phyloP scores from a whole-genome alignment of 2,797 vertebrate species.

The Onychomys arenicola region DNA sequence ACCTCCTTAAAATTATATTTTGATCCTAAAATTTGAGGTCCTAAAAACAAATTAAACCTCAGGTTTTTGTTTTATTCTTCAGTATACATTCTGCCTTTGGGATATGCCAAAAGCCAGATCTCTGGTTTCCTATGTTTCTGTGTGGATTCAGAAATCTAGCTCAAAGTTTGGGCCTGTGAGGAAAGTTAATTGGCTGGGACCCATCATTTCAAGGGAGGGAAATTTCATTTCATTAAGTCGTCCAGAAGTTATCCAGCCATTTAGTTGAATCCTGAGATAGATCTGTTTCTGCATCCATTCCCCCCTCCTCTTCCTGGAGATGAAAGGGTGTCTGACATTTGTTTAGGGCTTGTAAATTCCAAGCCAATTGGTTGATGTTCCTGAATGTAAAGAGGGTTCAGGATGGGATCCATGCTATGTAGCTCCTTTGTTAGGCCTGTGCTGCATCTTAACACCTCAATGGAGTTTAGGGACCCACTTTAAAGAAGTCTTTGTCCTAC shows the following conservation, averaged over 20 bases:
- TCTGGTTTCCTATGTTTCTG: slow-evolving; percentile 23
- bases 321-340: slow-evolving; percentile 90
- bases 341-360: slow-evolving; percentile 90
- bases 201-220: not conserved
- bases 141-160: slow-evolving; percentile 29
- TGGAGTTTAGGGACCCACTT: slow-evolving; percentile 90
- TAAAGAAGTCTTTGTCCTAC: slow-evolving; percentile 91
- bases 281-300: slow-evolving; percentile 53
- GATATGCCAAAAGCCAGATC: slow-evolving; percentile 20
- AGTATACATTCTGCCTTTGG: slow-evolving; percentile 55
- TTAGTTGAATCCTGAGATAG: slow-evolving; percentile 59
- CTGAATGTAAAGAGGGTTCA: slow-evolving; percentile 88
- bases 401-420: slow-evolving; percentile 87
- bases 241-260: slow-evolving; percentile 13
- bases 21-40: slow-evolving; percentile 23
- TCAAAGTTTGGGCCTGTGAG: slow-evolving; percentile 16
- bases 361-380: slow-evolving; percentile 88
- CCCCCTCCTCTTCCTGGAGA: slow-evolving; percentile 79
- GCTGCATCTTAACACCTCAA: slow-evolving; percentile 92
- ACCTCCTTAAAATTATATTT: slow-evolving; percentile 30
- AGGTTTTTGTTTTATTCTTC: slow-evolving; percentile 27
- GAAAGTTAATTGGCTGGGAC: not conserved
- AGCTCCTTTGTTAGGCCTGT: slow-evolving; percentile 85
- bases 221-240: slow-evolving; percentile 33
- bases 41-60: slow-evolving; percentile 48